Base-by-base conservation (phyloP, 2,113 vertebrate species). In the Ceyx cyanopectus region DNA sequence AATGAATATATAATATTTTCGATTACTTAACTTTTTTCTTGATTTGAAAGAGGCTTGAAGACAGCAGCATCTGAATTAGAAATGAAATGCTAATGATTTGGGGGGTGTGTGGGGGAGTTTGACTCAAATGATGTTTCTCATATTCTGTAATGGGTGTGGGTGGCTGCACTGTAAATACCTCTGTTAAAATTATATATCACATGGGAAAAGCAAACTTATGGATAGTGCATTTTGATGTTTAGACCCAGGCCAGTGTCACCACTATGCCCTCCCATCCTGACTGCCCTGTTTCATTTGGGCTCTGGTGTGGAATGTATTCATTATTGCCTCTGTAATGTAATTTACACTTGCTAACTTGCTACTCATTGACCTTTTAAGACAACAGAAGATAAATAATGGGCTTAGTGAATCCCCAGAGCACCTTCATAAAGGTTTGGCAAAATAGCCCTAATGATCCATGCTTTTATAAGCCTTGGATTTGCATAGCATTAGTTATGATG, bases 301-400 rank as follows among this genome's bases (percentile, higher is more conserved):
- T 56, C 70, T 62, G 18, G 26, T 20, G 22, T 34, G 43, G n/a
- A 51, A 58, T 29, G 17, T 32, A 43, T 60, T 82, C 19, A 45
- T 61, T 92, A 37, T 48, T 87, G 56, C 23, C 89, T 66, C 66
- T 61, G 46, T 37, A 66, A 41, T 0, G 6, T 70, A 89, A 82
- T 92, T 93, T 87, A 19, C 57, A 65, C 40, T 79, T 40, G 51
- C 34, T 90, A 87, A 89, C 95, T 85, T 87, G 84, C 78, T 90
- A 85, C 51, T 67, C 50, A 73, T 87, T 63, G 60, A 93, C 51
- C 54, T 93, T 87, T 87, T 77, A 91, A 94, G 77, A 77, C 51
- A 85, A 40, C 73, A 68, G 53, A 81, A 93, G 63, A 73, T 66
- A 93, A 92, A 92, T 85, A 79, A 69, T 26, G 14, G 32, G 20